phyloP scores from a whole-genome alignment of 2,113 vertebrate genomes.

The Stegastes partitus region DNA sequence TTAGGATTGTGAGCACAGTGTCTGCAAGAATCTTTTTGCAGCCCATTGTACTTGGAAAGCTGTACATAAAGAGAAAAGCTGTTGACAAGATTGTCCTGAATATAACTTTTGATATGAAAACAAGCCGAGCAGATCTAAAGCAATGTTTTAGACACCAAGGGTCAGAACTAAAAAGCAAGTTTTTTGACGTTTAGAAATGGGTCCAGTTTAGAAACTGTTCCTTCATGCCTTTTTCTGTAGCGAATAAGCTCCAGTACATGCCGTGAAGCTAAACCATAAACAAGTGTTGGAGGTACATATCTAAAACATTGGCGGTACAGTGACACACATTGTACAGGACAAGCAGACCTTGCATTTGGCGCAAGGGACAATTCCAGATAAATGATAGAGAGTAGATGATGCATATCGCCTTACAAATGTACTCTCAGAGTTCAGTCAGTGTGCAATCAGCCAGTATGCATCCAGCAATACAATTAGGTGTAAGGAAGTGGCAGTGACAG shows the following conservation, averaged over 20 bases:
- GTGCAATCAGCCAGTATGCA: background rate
- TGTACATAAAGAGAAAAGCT: no score
- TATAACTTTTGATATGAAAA: no score
- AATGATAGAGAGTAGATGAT: slow-evolving; percentile 10
- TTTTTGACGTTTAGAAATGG: background rate
- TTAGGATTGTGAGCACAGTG: no score
- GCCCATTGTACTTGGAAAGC: no score
- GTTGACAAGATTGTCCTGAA: no score
- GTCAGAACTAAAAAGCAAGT: background rate
- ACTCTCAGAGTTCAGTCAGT: background rate
- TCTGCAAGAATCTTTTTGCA: no score
- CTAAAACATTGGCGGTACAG: background rate
- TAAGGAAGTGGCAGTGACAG: slow-evolving; percentile 3
- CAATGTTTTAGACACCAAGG: no score
- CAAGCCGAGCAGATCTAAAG: no score
- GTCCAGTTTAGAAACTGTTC: background rate
- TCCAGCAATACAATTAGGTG: background rate
- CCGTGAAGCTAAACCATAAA: background rate
- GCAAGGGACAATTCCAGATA: background rate
- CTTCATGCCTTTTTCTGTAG: no score
- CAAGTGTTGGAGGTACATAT: background rate
- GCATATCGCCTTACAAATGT: background rate
- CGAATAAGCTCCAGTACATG: background rate
- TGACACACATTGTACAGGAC: background rate
- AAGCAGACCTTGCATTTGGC: background rate